phyloP scores from a whole-genome alignment of 2,113 vertebrate species.

The Oriolus oriolus region DNA sequence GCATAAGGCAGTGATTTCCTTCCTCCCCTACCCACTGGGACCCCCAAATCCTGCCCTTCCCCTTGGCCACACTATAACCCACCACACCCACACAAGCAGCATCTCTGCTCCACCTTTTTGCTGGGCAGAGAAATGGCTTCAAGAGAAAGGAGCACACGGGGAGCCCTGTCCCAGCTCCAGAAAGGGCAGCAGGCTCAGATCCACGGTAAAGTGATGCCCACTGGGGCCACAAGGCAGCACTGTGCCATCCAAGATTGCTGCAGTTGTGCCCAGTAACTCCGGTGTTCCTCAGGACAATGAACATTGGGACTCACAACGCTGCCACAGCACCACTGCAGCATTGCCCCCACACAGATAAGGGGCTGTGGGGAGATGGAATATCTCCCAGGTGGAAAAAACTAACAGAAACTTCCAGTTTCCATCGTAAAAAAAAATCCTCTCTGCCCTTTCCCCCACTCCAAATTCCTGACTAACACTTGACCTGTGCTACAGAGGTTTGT shows the following conservation, averaged over 20 bases:
- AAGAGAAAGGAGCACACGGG: background rate
- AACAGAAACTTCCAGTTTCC: background rate
- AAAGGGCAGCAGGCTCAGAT: background rate
- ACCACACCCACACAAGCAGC: background rate
- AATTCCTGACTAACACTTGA: background rate
- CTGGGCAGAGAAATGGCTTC: background rate
- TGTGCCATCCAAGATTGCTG: accelerated
- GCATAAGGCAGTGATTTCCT: background rate
- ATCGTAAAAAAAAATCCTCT: background rate
- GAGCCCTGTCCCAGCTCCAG: background rate
- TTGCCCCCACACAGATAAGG: accelerated
- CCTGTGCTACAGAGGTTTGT: background rate
- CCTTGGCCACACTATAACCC: background rate
- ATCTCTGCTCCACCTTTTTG: background rate
- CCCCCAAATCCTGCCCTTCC: background rate
- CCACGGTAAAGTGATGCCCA: background rate
- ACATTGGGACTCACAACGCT: background rate
- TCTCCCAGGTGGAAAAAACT: background rate
- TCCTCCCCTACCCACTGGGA: background rate
- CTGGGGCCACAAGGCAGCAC: background rate
- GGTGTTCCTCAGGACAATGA: background rate
- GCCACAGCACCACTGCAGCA: background rate
- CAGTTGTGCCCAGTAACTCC: background rate
- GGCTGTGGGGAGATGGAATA: background rate
- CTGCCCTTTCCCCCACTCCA: background rate